phyloP scores from a whole-genome alignment of 2,888 invertebrate genomes.

The Ochropacha duplaris region DNA sequence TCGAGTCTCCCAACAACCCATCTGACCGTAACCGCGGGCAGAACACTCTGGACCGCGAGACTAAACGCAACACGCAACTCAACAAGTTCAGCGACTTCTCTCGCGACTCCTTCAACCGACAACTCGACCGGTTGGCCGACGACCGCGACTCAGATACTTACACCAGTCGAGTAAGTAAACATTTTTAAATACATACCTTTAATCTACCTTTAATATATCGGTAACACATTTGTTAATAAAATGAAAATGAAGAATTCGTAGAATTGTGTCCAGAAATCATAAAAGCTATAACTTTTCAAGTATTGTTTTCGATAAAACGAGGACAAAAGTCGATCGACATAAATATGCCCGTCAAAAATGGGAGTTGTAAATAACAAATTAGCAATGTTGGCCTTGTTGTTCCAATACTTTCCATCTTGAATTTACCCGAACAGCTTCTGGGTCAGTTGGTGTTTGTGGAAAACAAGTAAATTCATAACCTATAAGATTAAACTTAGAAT shows the following conservation, averaged over 20 bases:
- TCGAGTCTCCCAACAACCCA: constrained; percentile 87
- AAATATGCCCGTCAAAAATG: not conserved
- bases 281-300: not conserved
- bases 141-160: constrained; percentile 72
- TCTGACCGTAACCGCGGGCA: constrained; percentile 82
- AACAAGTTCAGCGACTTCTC: constrained; percentile 80
- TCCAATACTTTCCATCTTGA: not conserved
- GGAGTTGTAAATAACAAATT: constrained; percentile 4
- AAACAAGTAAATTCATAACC: not conserved
- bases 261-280: not conserved
- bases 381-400: not conserved
- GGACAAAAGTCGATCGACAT: constrained; percentile 4
- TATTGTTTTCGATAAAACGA: not conserved
- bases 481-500: not conserved
- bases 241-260: not conserved
- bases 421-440: not conserved
- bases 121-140: constrained; percentile 72
- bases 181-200: not conserved
- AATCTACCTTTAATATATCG: not conserved
- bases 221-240: not conserved
- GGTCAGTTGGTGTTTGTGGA: not conserved
- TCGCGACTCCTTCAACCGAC: constrained; percentile 70
- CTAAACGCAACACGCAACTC: constrained; percentile 84
- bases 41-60: constrained; percentile 83
- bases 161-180: constrained; percentile 61